These are phyloP conservation scores for Oryzaephilus surinamensis DNA, from an alignment of 1,140 invertebrate species.

Conservation along the genomic window DNA sequence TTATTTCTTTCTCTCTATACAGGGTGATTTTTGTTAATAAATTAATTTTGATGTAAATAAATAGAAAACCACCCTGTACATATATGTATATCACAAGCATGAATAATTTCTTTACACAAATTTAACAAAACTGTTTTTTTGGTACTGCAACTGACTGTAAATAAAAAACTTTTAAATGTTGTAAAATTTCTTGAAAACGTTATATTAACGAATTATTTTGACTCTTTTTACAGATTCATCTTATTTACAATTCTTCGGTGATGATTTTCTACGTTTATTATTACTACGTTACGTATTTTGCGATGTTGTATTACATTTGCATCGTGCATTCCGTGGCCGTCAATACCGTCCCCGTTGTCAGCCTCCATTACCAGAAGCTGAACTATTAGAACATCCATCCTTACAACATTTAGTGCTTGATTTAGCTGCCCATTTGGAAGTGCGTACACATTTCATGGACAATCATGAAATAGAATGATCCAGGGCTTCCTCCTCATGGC, in stretches of 20 bases:
- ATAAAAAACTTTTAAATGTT: not conserved
- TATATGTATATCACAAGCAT: too few species aligned
- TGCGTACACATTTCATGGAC: conserved; percentile 61
- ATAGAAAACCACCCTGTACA: too few species aligned
- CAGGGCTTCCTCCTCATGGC: conserved; percentile 36
- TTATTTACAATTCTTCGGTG: conserved; percentile 82
- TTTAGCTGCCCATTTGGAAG: conserved; percentile 71
- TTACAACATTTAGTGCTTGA: conserved; percentile 74
- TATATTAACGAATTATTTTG: not conserved
- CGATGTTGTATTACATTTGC: conserved; percentile 75
- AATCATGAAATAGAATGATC: conserved; percentile 62
- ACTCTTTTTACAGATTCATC: conserved; percentile 52
- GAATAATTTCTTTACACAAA: too few species aligned
- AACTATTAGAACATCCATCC: conserved; percentile 78
- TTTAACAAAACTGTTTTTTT: too few species aligned
- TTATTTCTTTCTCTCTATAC: not conserved
- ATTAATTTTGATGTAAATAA: too few species aligned
- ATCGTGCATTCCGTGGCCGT: conserved; percentile 69
- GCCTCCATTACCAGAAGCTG: conserved; percentile 75
- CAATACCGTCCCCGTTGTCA: conserved; percentile 76
- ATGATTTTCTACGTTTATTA: conserved; percentile 84
- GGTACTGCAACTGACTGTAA: too few species aligned
- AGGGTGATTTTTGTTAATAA: not conserved
- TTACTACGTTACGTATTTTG: conserved; percentile 88
- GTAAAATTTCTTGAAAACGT: not conserved